Conservation (phyloP, 2,888 invertebrate species). For the Amphipyra tragopoginis region DNA sequence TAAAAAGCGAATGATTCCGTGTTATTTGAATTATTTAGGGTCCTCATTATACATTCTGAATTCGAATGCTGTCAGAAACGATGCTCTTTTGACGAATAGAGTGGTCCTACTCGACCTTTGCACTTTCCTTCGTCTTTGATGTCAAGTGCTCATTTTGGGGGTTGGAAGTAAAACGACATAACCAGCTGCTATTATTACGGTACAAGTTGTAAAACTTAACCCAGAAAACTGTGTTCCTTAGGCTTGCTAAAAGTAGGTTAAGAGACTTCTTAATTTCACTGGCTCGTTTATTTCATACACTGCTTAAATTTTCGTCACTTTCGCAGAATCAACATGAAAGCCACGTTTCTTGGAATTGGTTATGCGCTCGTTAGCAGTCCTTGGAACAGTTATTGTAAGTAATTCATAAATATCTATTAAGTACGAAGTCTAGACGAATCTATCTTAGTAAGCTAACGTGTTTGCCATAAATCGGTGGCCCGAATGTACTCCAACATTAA, state of each 20-base stretch:
- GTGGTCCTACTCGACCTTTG: slow-evolving; percentile 19
- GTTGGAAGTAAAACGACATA: slow-evolving; percentile 24
- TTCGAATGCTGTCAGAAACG: slow-evolving; percentile 14
- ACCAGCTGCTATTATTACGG: slow-evolving; percentile 27
- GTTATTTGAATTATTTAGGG: slow-evolving; percentile 6
- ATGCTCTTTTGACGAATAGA: slow-evolving; percentile 29
- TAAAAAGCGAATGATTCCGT: slow-evolving; percentile 8
- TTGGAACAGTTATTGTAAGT: neutral
- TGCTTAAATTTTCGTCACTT: slow-evolving; percentile 29
- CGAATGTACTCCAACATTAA: no score
- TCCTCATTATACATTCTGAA: slow-evolving; percentile 3
- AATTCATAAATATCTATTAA: no score
- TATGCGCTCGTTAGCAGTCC: neutral
- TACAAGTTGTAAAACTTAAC: slow-evolving; percentile 34
- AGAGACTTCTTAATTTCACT: slow-evolving; percentile 33
- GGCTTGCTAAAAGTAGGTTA: slow-evolving; percentile 35
- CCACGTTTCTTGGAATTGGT: slow-evolving; percentile 10
- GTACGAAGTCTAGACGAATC: no score
- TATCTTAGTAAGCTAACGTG: no score
- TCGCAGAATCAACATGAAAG: slow-evolving; percentile 4
- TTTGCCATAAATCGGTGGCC: no score
- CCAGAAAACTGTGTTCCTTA: slow-evolving; percentile 20
- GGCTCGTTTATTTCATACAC: slow-evolving; percentile 21
- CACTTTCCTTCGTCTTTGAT: slow-evolving; percentile 29
- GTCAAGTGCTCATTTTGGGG: slow-evolving; percentile 34